Evolutionary conservation across 2,888 invertebrate genomes (phyloP), one percentile per base, ranked within the genome.

Genomic region (Saturnia japonica): DNA sequence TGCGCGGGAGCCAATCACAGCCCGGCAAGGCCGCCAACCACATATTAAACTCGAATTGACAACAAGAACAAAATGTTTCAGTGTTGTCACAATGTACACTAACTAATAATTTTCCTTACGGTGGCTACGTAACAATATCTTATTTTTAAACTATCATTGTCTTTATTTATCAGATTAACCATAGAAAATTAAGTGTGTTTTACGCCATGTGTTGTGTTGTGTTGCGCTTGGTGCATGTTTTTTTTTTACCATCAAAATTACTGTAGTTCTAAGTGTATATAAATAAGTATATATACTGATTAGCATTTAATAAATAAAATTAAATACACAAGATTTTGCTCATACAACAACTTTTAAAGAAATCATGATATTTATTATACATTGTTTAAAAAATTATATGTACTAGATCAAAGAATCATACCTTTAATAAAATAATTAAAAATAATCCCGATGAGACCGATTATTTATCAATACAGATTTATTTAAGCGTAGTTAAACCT

Each of bases 171-270:
- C 57, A 6, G 6, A 60, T 0, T 28, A 60, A 28, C 28, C 9
- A 9, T 25, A 28, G 28, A 28, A 60, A 14, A 60, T 60, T 28
- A 60, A 60, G 64, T 64, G n/a, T 64, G 40, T 64, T n/a, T 64
- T 64, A 28, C 25, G 57, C 57, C 57, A 28, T 40, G 16, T 64
- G 9, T 64, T 34, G n/a, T n/a, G n/a, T n/a, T 64, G 64, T 64
- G 34, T 40, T 40, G 34, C 0, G 64, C 64, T 64, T 64, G 40
- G n/a, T 64, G 64, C 40, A 64, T 64, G 64, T 40, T 62, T 4
- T 64, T n/a, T 60, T 22, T 64, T 64, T 64, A n/a, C 11, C 8
- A 64, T 6, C 19, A 64, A 64, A 19, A 64, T 19, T 16, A 28
- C 9, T 40, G 16, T 62, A 64, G 28, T 64, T 64, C 9, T 64